Percentiles rank a stretch among this genome's conserved stretches.
Evolutionary conservation across 2,797 vertebrate genomes (phyloP).

Genomic region (Pogoniulus pusillus): DNA sequence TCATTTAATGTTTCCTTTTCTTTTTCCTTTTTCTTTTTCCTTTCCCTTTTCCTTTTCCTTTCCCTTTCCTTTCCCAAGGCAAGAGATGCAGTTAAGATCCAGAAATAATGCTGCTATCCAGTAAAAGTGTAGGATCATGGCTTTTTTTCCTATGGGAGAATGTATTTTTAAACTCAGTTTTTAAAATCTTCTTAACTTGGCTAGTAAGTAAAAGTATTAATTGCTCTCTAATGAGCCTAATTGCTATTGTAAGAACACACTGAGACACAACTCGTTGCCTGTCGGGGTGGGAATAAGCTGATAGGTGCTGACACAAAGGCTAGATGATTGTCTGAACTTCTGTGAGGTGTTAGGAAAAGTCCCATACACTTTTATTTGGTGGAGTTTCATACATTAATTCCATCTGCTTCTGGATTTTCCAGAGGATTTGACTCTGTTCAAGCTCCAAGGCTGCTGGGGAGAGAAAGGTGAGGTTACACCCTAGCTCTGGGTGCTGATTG

Average conservation of each 20-base stretch:
- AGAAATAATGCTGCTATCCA: conserved; percentile 36
- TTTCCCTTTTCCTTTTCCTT: background rate
- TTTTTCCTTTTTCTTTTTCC: too few relatives aligned
- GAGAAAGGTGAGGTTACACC: background rate
- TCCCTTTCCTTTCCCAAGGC: background rate
- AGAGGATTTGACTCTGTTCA: background rate
- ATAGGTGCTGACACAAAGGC: background rate
- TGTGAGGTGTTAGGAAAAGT: background rate
- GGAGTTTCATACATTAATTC: background rate
- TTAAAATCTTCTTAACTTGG: conserved; percentile 50
- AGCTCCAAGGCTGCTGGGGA: background rate
- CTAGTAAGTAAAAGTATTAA: conserved; percentile 62
- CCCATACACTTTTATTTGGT: background rate
- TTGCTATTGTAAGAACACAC: conserved; percentile 36
- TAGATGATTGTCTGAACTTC: background rate
- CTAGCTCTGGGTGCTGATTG: background rate
- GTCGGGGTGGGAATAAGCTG: background rate
- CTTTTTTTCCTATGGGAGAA: conserved; percentile 36
- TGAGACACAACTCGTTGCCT: background rate
- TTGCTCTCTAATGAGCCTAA: conserved; percentile 54
- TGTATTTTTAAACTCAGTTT: conserved; percentile 42
- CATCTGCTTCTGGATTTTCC: background rate
- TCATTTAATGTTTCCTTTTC: too few relatives aligned
- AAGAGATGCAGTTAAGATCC: conserved; percentile 21
- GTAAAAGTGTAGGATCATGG: conserved; percentile 5